Evolutionary conservation across 2,888 invertebrate genomes (phyloP), one percentile per base, ranked within the genome.

Genomic region (Patella ulyssiponensis): DNA sequence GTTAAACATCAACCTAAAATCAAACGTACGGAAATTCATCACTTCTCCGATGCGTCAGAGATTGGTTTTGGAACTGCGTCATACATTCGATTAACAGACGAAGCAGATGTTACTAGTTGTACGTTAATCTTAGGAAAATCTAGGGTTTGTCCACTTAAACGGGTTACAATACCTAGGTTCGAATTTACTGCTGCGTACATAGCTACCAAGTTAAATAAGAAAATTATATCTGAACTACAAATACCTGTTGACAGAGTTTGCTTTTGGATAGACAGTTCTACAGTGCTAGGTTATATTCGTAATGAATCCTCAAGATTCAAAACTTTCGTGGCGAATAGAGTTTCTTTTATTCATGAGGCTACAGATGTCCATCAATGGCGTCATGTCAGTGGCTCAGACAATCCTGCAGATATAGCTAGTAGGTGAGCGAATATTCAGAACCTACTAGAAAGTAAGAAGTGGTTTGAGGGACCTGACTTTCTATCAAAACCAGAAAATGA

Each of bases 11-110:
- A 74, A 52, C 76, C 23, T 17, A 23, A 73, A 3, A 56, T 78
- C 9, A 70, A 71, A 17, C 74, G 51, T 12, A 71, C 70, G 12
- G 77, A 81, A 53, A 52, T 83, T 7, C 83, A 83, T 54, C 17
- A 83, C 20, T 83, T 83, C 56, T 71, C 76, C 44, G 80, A 83
- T 75, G 82, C 77, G 9, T 77, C 76, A 15, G 79, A 81, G 44
- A 20, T 58, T n/a, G 77, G 79, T n/a, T 80, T 81, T 54, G 79
- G 80, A 17, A 77, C 77, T n/a, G 76, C 72, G 44, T 78, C 75
- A 15, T 81, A 81, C 58, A n/a, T 81, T 20, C 73, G 81, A 33
- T 17, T 78, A 2, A 71, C 69, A 33, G 76, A 80, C 33, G 23
- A 52, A 73, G 11, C 69, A 69, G 79, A 70, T 15, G 72, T 72